phyloP scores from a whole-genome alignment of 2,113 vertebrate species.

The Hoplias malabaricus region DNA sequence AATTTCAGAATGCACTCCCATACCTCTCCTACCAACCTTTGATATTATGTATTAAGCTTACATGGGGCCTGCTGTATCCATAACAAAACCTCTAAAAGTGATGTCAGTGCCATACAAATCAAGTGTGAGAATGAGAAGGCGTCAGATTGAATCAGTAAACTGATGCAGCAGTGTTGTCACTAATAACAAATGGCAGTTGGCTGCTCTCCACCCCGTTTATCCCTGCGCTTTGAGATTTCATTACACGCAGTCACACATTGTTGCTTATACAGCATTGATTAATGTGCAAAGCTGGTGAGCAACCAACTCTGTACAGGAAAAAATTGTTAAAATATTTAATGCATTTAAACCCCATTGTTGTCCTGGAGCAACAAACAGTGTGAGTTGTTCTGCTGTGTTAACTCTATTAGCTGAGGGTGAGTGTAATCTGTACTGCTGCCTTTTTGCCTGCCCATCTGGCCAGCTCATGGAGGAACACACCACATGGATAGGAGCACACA shows the following conservation, averaged over 20 bases:
- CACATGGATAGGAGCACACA: conserved; percentile 27
- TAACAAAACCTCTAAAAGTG: background rate
- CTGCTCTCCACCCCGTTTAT: conserved; percentile 31
- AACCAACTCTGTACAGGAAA: conserved; percentile 45
- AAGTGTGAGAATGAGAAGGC: background rate
- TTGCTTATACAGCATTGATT: conserved; percentile 47
- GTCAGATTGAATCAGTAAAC: conserved; percentile 5
- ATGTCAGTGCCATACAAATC: background rate
- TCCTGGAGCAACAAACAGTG: conserved; percentile 60
- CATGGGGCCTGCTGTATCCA: background rate
- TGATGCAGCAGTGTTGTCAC: conserved; percentile 12
- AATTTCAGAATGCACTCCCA: no score
- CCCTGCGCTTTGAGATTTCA: conserved; percentile 22
- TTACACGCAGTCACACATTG: conserved; percentile 44
- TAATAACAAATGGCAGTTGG: conserved; percentile 27
- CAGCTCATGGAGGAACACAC: conserved; percentile 13
- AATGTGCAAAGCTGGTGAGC: conserved; percentile 38
- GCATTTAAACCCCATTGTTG: conserved; percentile 62
- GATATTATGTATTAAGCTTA: background rate
- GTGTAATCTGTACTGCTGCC: conserved; percentile 41
- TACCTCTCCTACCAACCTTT: no score
- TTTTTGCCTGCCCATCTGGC: conserved; percentile 36
- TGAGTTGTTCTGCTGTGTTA: conserved; percentile 43
- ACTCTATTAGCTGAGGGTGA: conserved; percentile 49
- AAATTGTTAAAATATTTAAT: conserved; percentile 63